Evolutionary conservation across 2,113 vertebrate species (phyloP).

Genomic region (Phalacrocorax carbo): DNA sequence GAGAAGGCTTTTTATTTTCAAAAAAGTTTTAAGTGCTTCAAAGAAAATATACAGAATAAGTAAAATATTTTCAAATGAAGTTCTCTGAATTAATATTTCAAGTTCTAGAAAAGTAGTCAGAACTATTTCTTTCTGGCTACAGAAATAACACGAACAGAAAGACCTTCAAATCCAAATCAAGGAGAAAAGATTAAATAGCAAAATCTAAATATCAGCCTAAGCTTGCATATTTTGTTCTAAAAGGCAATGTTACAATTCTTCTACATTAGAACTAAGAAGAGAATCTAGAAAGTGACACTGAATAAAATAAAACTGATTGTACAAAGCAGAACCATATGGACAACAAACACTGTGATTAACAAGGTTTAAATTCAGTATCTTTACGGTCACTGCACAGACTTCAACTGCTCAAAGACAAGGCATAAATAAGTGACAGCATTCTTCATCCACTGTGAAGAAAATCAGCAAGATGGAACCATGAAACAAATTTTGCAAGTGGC

Average conservation of each 20-base stretch:
- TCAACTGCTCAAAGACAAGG: not conserved
- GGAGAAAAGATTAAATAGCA: not conserved
- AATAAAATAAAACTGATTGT: slow-evolving; percentile 15
- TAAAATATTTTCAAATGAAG: not conserved
- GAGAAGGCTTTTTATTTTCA: not conserved
- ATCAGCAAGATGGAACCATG: not conserved
- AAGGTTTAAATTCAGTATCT: slow-evolving; percentile 4
- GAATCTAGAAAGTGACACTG: not conserved
- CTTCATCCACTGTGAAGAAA: not conserved
- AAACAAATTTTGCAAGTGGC: not conserved
- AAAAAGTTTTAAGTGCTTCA: not conserved
- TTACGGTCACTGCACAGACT: slow-evolving; percentile 3
- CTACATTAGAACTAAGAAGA: not conserved
- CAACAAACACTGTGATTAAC: not conserved
- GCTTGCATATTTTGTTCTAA: not conserved
- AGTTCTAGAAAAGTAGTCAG: not conserved
- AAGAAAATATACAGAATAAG: not conserved
- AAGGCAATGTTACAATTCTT: not conserved
- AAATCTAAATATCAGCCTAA: not conserved
- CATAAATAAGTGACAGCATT: not conserved
- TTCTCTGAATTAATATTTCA: not conserved
- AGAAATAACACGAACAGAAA: not conserved
- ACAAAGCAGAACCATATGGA: slow-evolving; percentile 7
- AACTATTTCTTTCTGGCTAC: not conserved
- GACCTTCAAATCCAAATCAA: not conserved